phyloP scores from a whole-genome alignment of 2,888 invertebrate genomes.

The Pammene aurita region DNA sequence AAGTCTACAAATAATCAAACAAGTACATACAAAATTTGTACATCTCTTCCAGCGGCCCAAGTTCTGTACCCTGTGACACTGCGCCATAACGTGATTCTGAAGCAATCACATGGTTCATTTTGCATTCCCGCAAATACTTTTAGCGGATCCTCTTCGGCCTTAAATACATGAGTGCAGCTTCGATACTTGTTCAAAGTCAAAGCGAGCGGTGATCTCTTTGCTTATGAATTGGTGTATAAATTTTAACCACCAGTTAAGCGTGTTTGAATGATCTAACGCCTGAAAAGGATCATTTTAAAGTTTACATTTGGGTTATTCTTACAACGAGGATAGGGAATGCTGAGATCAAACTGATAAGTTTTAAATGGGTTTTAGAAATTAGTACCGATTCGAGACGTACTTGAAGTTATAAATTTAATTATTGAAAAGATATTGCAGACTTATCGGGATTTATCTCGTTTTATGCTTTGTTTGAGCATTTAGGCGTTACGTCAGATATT shows the following conservation, averaged over 20 bases:
- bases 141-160: conserved; percentile 55
- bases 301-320: too few species aligned
- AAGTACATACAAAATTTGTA: background rate
- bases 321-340: too few species aligned
- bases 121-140: conserved; percentile 75
- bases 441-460: too few species aligned
- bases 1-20: too few species aligned
- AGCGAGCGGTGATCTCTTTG: conserved; percentile 26
- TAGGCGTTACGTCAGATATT: too few species aligned
- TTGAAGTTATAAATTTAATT: too few species aligned
- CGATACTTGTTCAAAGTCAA: conserved; percentile 45
- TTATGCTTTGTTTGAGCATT: too few species aligned
- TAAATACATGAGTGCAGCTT: conserved; percentile 47
- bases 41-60: conserved; percentile 20
- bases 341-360: too few species aligned
- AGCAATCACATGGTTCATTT: conserved; percentile 81
- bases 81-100: conserved; percentile 70
- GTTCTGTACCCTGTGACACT: conserved; percentile 38
- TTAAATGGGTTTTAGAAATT: too few species aligned
- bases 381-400: too few species aligned
- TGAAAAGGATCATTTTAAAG: background rate
- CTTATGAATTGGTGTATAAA: conserved; percentile 13
- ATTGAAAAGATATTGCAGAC: too few species aligned
- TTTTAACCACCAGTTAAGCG: conserved; percentile 10
- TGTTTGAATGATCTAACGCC: background rate